Base-by-base conservation (phyloP, 2,113 vertebrate genomes). In the Microtus pennsylvanicus region DNA sequence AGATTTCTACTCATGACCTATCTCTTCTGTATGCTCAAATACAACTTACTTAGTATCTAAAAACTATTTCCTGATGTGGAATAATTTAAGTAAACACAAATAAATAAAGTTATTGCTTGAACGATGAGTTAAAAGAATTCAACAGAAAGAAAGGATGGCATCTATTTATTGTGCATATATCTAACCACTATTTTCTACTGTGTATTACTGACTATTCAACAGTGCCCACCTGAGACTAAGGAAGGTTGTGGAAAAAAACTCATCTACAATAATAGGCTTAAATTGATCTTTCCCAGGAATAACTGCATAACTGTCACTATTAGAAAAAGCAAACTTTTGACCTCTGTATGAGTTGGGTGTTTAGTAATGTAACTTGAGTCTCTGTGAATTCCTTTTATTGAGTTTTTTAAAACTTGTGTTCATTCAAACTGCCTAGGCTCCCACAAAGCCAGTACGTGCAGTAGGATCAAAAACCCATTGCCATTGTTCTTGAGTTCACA, bases 251-350 rank as follows among this genome's bases (percentile, higher is more conserved):
- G 26, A 82, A 19, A 52, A 42, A 61, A n/a, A 6, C 22, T 87
- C 19, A 14, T 61, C 14, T n/a, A 24, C 19, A 35, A 11, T 82
- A n/a, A 89, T 26, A 89, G 74, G 10, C 30, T 19, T 87, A 75
- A 75, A 87, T 70, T 82, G 47, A 87, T 94, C 38, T 78, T 74
- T 90, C 19, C 16, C 81, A 75, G 33, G 80, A 22, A 81, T 95
- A 55, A 85, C n/a, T 74, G 22, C 65, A 45, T 94, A 82, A 89
- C 24, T 83, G 28, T 63, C 72, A 87, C n/a, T 58, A 70, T 75
- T 94, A 77, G 61, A 61, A 83, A 95, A 92, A 65, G 1, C 4
- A 5, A 93, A 90, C 82, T 92, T 97, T 94, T 94, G 74, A 89
- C 61, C 42, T 88, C 1, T 63, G 19, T 78, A 38, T 72, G 50